A percentile compares a stretch with the other conserved stretches of the same genome.
phyloP scores from a whole-genome alignment of 2,888 invertebrate genomes.

The Pediacus dermestoides region DNA sequence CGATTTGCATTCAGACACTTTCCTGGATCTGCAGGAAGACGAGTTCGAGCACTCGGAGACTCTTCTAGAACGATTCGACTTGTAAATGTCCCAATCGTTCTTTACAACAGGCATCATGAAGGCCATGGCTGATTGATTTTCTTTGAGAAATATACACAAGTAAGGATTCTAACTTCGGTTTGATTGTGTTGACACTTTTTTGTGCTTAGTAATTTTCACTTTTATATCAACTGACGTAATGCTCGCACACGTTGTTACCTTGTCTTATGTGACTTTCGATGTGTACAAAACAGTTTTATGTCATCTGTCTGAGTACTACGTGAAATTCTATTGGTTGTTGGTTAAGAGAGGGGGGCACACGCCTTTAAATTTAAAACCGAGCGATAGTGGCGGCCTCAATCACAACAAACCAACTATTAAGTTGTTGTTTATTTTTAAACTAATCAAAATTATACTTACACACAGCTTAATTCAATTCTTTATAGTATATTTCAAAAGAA shows the following conservation, averaged over 20 bases:
- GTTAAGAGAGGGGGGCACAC: constrained; percentile 27
- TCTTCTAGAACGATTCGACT: constrained; percentile 72
- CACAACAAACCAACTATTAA: constrained; percentile 21
- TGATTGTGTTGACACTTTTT: no score
- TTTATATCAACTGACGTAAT: constrained; percentile 1
- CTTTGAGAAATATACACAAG: no score
- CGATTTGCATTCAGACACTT: constrained; percentile 72
- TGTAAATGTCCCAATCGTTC: constrained; percentile 91
- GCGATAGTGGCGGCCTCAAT: constrained; percentile 13
- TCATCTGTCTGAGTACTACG: constrained; percentile 29
- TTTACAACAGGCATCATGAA: constrained; percentile 95
- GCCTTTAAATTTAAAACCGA: constrained; percentile 12
- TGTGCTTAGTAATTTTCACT: neutral
- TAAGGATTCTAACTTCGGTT: no score
- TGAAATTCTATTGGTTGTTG: constrained; percentile 31
- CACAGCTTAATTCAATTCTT: no score
- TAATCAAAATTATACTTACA: no score
- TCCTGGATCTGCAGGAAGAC: constrained; percentile 61
- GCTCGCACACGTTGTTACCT: constrained; percentile 3
- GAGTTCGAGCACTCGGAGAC: constrained; percentile 71
- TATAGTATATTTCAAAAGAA: neutral
- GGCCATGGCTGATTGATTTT: constrained; percentile 63
- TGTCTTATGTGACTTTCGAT: constrained; percentile 19
- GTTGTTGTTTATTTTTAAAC: no score
- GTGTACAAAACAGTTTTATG: constrained; percentile 31